Percentiles rank a stretch among this genome's conserved stretches.
These are phyloP conservation scores for Carassius gibelio DNA, from an alignment of 2,113 vertebrate species.

Conservation along the genomic window DNA sequence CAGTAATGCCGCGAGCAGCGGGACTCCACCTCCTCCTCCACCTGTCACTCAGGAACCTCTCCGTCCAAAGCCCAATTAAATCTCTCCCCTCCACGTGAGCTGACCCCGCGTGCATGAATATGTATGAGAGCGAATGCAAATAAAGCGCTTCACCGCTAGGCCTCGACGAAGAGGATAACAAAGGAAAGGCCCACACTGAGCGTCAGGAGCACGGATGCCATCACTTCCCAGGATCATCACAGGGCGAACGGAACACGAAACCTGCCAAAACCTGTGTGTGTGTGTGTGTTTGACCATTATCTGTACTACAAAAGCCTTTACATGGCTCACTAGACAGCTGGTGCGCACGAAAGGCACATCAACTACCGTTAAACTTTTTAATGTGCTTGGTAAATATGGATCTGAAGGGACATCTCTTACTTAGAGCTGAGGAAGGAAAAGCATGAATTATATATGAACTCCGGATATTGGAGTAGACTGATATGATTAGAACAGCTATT, in stretches of 20 bases:
- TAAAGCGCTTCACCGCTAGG: conserved; percentile 59
- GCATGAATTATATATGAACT: conserved; percentile 30
- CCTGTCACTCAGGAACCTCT: conserved; percentile 77
- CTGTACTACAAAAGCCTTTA: conserved; percentile 38
- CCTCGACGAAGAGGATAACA: conserved; percentile 58
- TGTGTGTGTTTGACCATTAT: background rate
- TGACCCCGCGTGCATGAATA: conserved; percentile 80
- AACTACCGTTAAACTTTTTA: conserved; percentile 16
- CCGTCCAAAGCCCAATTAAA: conserved; percentile 79
- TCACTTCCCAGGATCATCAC: conserved; percentile 66
- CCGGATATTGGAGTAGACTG: background rate
- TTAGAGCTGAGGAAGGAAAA: background rate
- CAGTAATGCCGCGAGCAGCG: conserved; percentile 71
- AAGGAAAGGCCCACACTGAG: conserved; percentile 65
- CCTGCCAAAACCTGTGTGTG: conserved; percentile 15
- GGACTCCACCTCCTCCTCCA: conserved; percentile 75
- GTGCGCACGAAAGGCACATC: background rate
- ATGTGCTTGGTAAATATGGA: conserved; percentile 11
- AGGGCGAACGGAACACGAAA: conserved; percentile 48
- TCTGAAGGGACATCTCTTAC: conserved; percentile 4
- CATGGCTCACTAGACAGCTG: conserved; percentile 31
- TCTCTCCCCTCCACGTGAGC: conserved; percentile 65
- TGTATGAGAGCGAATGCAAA: conserved; percentile 78
- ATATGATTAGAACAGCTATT: background rate
- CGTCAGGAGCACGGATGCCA: conserved; percentile 70